A percentile compares a stretch with the other conserved stretches of the same genome.
Conservation (phyloP, 2,888 invertebrate genomes). For the Neoaliturus tenellus region DNA sequence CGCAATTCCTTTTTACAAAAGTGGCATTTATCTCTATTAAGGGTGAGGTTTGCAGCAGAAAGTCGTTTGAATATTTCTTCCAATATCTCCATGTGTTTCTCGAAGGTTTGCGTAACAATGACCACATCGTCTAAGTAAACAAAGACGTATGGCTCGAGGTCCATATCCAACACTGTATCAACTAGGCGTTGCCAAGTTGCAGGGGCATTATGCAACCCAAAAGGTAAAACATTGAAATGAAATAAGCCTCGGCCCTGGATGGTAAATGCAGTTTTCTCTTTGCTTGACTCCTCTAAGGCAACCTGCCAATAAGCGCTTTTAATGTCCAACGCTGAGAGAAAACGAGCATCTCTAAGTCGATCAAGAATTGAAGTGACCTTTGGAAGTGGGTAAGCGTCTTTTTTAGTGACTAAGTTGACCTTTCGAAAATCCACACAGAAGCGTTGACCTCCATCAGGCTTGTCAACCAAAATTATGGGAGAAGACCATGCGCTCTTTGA, state of each 20-base stretch:
- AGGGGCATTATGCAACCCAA: slow-evolving; percentile 47
- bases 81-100: background rate
- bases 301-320: background rate
- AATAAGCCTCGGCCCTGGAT: background rate
- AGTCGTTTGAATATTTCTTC: background rate
- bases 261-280: slow-evolving; percentile 1
- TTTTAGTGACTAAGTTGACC: slow-evolving; percentile 61
- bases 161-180: background rate
- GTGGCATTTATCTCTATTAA: slow-evolving; percentile 38
- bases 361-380: slow-evolving; percentile 60
- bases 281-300: background rate
- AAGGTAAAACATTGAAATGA: background rate
- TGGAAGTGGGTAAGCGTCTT: slow-evolving; percentile 63
- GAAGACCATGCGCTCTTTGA: slow-evolving; percentile 66
- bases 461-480: slow-evolving; percentile 64
- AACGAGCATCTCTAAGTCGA: slow-evolving; percentile 40
- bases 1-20: background rate
- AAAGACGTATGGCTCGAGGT: background rate
- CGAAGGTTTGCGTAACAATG: background rate
- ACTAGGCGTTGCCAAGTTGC: slow-evolving; percentile 33
- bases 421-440: slow-evolving; percentile 61
- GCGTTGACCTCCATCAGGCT: slow-evolving; percentile 61
- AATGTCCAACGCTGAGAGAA: background rate
- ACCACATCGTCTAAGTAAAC: background rate
- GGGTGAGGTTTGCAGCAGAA: background rate